A percentile compares a stretch with the other conserved stretches of the same genome.
phyloP scores from a whole-genome alignment of 2,888 invertebrate genomes.

The Nezara viridula region DNA sequence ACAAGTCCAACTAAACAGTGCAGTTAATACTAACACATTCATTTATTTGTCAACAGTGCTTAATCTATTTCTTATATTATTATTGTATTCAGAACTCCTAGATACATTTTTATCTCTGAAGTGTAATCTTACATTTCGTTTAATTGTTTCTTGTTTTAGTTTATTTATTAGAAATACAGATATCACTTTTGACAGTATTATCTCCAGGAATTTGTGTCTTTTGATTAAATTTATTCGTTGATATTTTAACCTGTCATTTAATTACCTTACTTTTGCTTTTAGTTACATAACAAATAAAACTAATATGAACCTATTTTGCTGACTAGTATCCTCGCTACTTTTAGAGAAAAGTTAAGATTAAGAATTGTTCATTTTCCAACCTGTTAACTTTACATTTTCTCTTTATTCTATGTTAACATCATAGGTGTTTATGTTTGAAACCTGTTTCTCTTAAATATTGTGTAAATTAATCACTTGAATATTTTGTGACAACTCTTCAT shows the following conservation, averaged over 20 bases:
- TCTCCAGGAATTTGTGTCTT: background rate
- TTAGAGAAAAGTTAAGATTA: background rate
- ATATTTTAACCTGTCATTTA: background rate
- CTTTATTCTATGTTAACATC: background rate
- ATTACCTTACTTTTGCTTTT: background rate
- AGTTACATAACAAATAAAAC: background rate
- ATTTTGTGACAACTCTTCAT: background rate
- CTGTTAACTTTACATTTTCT: background rate
- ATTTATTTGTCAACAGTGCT: constrained; percentile 48
- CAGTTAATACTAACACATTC: constrained; percentile 38
- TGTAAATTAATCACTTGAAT: background rate
- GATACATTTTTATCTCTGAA: background rate
- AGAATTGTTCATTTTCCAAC: background rate
- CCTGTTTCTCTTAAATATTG: background rate
- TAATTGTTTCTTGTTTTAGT: background rate
- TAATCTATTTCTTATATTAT: constrained; percentile 34
- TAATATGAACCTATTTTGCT: background rate
- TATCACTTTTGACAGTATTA: constrained; percentile 17
- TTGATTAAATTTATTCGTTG: background rate
- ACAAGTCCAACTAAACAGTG: constrained; percentile 44
- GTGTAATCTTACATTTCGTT: background rate
- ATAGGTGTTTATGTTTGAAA: background rate
- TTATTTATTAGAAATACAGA: background rate
- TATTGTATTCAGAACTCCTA: background rate
- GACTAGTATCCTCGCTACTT: background rate